A percentile compares a stretch with the other conserved stretches of the same genome.
phyloP scores from a whole-genome alignment of 2,797 vertebrate genomes.

The Amblyraja radiata region DNA sequence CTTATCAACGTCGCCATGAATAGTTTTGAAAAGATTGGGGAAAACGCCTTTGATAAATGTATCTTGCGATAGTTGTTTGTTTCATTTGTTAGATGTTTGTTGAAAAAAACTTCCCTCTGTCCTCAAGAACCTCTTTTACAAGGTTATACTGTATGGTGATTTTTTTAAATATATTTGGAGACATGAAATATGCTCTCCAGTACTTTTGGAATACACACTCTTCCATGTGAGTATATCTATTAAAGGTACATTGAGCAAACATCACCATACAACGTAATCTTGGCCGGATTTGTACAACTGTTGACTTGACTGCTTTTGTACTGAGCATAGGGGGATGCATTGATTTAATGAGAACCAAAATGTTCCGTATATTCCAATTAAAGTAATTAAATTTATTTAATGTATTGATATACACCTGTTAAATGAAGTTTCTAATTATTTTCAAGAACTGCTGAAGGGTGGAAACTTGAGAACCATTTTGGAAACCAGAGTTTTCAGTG shows the following conservation, averaged over 20 bases:
- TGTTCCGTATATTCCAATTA: slow-evolving; percentile 34
- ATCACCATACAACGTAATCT: slow-evolving; percentile 32
- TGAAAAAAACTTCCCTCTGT: slow-evolving; percentile 19
- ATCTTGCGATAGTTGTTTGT: slow-evolving; percentile 22
- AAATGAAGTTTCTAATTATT: slow-evolving; percentile 34
- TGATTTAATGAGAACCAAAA: slow-evolving; percentile 24
- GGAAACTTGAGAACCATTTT: not conserved
- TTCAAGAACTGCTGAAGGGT: not conserved
- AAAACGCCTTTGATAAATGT: slow-evolving; percentile 27
- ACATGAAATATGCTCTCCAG: not conserved
- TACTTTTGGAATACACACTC: not conserved
- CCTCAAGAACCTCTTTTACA: slow-evolving; percentile 11
- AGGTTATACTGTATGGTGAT: slow-evolving; percentile 34
- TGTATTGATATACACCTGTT: slow-evolving; percentile 33
- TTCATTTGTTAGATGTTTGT: slow-evolving; percentile 35
- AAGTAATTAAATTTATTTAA: slow-evolving; percentile 33
- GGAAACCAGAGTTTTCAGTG: slow-evolving; percentile 30
- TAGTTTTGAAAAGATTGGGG: slow-evolving; percentile 26
- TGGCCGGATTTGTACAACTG: slow-evolving; percentile 30
- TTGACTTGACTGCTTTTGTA: slow-evolving; percentile 37
- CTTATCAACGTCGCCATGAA: slow-evolving; percentile 29
- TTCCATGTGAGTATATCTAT: not conserved
- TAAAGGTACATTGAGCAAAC: not conserved
- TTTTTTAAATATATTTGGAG: not conserved
- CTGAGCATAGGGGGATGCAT: slow-evolving; percentile 29